A percentile compares a stretch with the other conserved stretches of the same genome.
Evolutionary conservation across 1,140 invertebrate genomes (phyloP).

Genomic region (Hylaeus anthracinus): DNA sequence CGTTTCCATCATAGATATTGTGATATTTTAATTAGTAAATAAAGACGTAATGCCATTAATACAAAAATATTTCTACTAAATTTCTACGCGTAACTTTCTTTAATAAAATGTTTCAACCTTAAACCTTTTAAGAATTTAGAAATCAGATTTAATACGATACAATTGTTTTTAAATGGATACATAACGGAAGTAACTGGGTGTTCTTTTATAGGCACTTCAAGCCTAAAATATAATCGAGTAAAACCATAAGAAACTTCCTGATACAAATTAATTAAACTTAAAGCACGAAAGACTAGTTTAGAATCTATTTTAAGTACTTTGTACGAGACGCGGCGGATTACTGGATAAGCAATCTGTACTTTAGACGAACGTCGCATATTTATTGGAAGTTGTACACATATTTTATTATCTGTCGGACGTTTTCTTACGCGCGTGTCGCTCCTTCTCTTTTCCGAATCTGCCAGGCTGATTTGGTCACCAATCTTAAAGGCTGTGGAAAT

Average conservation of each 20-base stretch:
- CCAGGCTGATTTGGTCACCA: slow-evolving; percentile 61
- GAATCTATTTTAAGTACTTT: slow-evolving; percentile 77
- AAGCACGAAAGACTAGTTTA: slow-evolving; percentile 71
- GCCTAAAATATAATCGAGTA: slow-evolving; percentile 46
- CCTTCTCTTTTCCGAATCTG: slow-evolving; percentile 33
- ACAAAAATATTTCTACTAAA: too few relatives aligned
- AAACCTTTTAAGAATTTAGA: too few relatives aligned
- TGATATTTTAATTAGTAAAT: too few relatives aligned
- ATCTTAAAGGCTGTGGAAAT: slow-evolving; percentile 58
- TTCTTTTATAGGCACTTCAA: not conserved
- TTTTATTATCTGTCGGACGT: slow-evolving; percentile 48
- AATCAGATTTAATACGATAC: too few relatives aligned
- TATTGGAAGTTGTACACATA: slow-evolving; percentile 70
- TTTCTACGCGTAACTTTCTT: too few relatives aligned
- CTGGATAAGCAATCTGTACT: slow-evolving; percentile 66
- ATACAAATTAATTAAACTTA: slow-evolving; percentile 68
- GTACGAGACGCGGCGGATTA: slow-evolving; percentile 61
- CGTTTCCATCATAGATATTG: too few relatives aligned
- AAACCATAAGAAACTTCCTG: slow-evolving; percentile 43
- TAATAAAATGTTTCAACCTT: too few relatives aligned
- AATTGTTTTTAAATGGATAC: too few relatives aligned
- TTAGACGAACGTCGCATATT: slow-evolving; percentile 63
- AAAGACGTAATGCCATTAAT: too few relatives aligned
- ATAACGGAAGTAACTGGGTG: not conserved
- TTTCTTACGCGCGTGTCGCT: slow-evolving; percentile 33